Percentiles rank a stretch among this genome's conserved stretches.
These are phyloP conservation scores for Eospalax fontanierii DNA, from an alignment of 2,797 vertebrate species.

Conservation along the genomic window DNA sequence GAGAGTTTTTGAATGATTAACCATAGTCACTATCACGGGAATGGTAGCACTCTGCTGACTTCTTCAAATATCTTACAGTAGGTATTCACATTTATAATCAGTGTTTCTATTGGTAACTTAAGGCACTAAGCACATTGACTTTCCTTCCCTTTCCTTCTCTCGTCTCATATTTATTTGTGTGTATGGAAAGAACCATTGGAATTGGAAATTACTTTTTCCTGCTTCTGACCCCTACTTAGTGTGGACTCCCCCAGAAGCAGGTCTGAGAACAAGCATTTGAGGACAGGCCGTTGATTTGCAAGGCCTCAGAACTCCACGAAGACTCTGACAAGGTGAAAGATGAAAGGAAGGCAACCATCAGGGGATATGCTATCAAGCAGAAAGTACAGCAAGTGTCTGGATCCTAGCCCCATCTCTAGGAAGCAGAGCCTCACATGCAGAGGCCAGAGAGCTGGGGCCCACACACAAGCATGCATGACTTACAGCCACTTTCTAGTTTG, in stretches of 20 bases:
- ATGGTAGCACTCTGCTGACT: not conserved
- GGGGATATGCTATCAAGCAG: not conserved
- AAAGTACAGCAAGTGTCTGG: not conserved
- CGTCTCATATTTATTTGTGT: constrained; percentile 36
- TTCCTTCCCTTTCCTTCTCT: not conserved
- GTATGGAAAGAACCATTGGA: constrained; percentile 16
- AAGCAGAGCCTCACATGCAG: not conserved
- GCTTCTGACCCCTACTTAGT: not conserved
- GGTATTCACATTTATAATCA: constrained; percentile 51
- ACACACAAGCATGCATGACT: not conserved
- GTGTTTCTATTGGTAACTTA: not conserved
- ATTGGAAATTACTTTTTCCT: constrained; percentile 15
- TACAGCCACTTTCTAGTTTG: not conserved
- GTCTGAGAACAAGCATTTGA: not conserved
- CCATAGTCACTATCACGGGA: not conserved
- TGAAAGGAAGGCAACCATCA: not conserved
- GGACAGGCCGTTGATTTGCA: not conserved
- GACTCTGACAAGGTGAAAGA: not conserved
- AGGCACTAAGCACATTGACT: not conserved
- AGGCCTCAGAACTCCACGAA: not conserved
- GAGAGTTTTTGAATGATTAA: constrained; percentile 50
- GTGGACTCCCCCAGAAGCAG: not conserved
- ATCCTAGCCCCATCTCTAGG: not conserved
- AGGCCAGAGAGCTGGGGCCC: not conserved
- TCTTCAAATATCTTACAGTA: constrained; percentile 34